Evolutionary conservation across 35 echinoderm and acorn worm species (phyloP).

Genomic region (Anneissia japonica): DNA sequence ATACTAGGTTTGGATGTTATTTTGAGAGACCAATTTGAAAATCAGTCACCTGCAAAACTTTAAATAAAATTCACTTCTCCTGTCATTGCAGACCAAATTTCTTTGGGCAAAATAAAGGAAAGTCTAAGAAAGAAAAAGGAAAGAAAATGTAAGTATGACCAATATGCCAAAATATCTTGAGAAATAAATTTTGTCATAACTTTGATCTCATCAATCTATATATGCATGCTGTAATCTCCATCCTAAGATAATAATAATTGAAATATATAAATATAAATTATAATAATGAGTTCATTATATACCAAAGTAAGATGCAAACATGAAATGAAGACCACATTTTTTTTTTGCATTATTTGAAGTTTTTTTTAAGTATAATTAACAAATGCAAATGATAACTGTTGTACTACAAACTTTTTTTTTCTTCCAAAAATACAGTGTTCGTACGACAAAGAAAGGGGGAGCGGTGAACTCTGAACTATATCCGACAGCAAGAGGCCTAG

Average conservation of each 20-base stretch:
- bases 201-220: too few species aligned
- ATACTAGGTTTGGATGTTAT: too few species aligned
- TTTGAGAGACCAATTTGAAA: too few species aligned
- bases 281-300: background rate
- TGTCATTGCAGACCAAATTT: too few species aligned
- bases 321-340: background rate
- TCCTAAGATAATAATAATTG: too few species aligned
- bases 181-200: too few species aligned
- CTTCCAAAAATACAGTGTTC: conserved; percentile 7
- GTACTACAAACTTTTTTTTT: too few species aligned
- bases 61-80: too few species aligned
- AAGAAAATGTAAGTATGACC: background rate
- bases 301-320: background rate
- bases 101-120: background rate
- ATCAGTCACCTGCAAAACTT: too few species aligned
- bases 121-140: background rate
- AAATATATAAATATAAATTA: background rate
- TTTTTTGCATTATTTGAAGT: background rate
- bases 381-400: too few species aligned
- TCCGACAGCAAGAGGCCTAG: conserved; percentile 66
- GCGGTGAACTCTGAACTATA: conserved; percentile 77
- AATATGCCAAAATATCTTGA: too few species aligned
- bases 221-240: too few species aligned
- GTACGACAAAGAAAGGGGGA: conserved; percentile 16
- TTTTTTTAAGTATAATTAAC: background rate